Conservation (phyloP, 2,888 invertebrate genomes). For the Conus canariensis region DNA sequence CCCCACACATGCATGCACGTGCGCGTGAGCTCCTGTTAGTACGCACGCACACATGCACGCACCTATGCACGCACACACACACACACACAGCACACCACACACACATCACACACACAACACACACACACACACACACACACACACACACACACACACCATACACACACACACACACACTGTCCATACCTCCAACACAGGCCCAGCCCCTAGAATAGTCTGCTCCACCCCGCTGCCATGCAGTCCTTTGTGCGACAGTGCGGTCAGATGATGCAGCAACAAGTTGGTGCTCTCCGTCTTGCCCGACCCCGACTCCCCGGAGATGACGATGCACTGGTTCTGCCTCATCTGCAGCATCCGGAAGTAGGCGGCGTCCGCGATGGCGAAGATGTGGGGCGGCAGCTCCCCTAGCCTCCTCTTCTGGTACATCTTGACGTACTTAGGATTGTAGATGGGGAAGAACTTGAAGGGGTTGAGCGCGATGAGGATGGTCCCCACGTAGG, state of each 20-base stretch:
- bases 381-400: constrained; percentile 97
- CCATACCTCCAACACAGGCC: constrained; percentile 92
- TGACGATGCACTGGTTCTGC: constrained; percentile 95
- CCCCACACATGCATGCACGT: no score
- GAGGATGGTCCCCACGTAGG: constrained; percentile 96
- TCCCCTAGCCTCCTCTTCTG: constrained; percentile 95
- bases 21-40: no score
- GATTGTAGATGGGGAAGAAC: constrained; percentile 98
- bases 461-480: constrained; percentile 93
- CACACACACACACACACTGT: background rate
- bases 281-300: constrained; percentile 96
- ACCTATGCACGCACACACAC: background rate
- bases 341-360: constrained; percentile 95
- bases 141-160: background rate
- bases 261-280: constrained; percentile 95
- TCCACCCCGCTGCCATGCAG: constrained; percentile 94
- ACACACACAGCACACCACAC: background rate
- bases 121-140: no score
- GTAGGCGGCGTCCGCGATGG: constrained; percentile 95
- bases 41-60: no score
- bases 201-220: constrained; percentile 96
- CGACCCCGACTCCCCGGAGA: constrained; percentile 96
- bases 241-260: constrained; percentile 93
- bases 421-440: constrained; percentile 96
- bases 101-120: background rate